Base-by-base conservation (phyloP, 2,797 vertebrate species). In the Taenioides sp. region DNA sequence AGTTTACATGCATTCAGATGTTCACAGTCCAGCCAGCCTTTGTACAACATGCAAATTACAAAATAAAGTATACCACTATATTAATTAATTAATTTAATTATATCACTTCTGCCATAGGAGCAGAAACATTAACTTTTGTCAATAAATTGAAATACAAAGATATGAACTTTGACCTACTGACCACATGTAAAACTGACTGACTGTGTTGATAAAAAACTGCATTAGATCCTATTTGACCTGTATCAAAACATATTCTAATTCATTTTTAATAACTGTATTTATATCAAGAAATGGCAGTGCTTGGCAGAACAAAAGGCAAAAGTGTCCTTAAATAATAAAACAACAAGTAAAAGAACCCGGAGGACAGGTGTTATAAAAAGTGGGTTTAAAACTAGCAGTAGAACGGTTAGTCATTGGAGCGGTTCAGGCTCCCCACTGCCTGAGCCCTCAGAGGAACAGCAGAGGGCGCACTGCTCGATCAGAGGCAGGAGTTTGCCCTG, bases 401-500 rank as follows among this genome's bases (percentile, higher is more conserved):
- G 43, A 77, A 79, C 83, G 75, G 84, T 79, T 89, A 91, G 92
- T 88, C 89, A 92, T 89, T 89, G 88, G 12, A 77, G 65, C 0
- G 84, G 54, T 27, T 80, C 71, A 49, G 86, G 82, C 5, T 89
- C 87, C 49, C 82, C 85, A 16, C 89, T 90, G 52, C 88, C 92
- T 0, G 91, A 94, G 71, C 87, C 91, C 2, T 93, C 72, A 1
- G 81, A 86, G 18, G 80, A 73, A 63, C 88, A 92, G 88, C 92
- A 95, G 23, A 93, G 89, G 14, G 88, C 86, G 65, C 96, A 98
- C 50, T 96, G 94, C 79, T 94, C 74, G 64, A 98, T 91, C 65
- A 99, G 86, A 3, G 96, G 94, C 73, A 96, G 74, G 76, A 98
- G 84, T 85, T 91, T 97, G 12, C 97, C 98, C 88, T 97, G 94